These are phyloP conservation scores for Callaeas wilsoni DNA, from an alignment of 2,113 vertebrate species.

Conservation along the genomic window DNA sequence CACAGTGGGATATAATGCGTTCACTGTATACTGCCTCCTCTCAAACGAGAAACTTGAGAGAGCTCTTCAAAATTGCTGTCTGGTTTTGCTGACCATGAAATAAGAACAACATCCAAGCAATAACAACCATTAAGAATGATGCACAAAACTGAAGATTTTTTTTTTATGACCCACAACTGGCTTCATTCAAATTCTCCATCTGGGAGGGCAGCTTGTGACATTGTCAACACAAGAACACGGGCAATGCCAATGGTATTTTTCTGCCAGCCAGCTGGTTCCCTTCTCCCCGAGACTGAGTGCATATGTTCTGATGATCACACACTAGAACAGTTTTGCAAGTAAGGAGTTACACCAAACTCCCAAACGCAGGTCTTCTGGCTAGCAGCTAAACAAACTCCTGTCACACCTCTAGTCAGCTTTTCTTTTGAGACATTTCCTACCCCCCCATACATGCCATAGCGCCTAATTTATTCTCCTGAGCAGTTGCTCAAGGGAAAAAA, in stretches of 20 bases:
- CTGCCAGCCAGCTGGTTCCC: constrained; percentile 77
- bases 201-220: constrained; percentile 79
- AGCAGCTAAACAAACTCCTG: constrained; percentile 48
- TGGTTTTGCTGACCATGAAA: not conserved
- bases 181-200: constrained; percentile 74
- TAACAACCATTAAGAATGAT: constrained; percentile 24
- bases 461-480: constrained; percentile 56
- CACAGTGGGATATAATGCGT: not conserved
- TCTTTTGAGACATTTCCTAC: not conserved
- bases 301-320: constrained; percentile 71
- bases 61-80: not conserved
- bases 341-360: constrained; percentile 43
- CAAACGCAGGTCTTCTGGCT: constrained; percentile 53
- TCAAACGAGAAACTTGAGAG: not conserved
- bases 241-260: constrained; percentile 76
- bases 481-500: constrained; percentile 36
- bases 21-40: not conserved
- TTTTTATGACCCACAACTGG: constrained; percentile 69
- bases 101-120: not conserved
- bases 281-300: constrained; percentile 56
- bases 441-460: not conserved
- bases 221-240: constrained; percentile 70
- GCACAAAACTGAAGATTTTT: constrained; percentile 15
- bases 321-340: constrained; percentile 56
- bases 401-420: constrained; percentile 46